These are phyloP conservation scores for Pseudochirops corinnae DNA, from an alignment of 2,797 vertebrate genomes.

Conservation along the genomic window DNA sequence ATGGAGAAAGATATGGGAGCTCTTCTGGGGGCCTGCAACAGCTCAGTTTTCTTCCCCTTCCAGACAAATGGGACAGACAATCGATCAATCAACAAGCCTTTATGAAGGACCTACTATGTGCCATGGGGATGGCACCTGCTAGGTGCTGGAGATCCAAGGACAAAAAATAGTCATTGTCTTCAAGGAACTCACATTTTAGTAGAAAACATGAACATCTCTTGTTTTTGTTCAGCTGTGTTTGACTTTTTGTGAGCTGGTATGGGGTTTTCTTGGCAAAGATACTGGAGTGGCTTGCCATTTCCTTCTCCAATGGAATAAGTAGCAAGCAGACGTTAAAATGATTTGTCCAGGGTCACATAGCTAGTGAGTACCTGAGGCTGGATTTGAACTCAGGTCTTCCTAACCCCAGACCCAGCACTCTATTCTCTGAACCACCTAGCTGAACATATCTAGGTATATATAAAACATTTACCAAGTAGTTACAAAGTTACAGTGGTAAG, in stretches of 20 bases:
- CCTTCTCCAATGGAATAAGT: not conserved
- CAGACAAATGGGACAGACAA: not conserved
- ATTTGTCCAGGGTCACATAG: not conserved
- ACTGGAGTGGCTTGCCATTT: not conserved
- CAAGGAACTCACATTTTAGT: not conserved
- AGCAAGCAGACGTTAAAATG: not conserved
- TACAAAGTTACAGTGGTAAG: not conserved
- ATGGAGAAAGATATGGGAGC: not conserved
- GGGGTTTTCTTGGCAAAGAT: not conserved
- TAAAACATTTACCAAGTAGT: not conserved
- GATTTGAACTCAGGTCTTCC: not conserved
- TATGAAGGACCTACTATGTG: not conserved
- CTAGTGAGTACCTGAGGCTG: not conserved
- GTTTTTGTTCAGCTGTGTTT: not conserved
- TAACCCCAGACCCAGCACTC: not conserved
- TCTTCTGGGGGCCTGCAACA: too few relatives aligned
- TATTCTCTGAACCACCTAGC: not conserved
- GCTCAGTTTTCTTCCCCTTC: not conserved
- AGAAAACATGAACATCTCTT: not conserved
- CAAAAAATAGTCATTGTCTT: not conserved
- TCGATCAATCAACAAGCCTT: not conserved
- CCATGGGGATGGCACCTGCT: too few relatives aligned
- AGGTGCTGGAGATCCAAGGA: not conserved
- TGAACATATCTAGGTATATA: not conserved
- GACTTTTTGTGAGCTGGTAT: not conserved